Conservation (phyloP, 2,888 invertebrate genomes). For the Tetranychus truncatus region DNA sequence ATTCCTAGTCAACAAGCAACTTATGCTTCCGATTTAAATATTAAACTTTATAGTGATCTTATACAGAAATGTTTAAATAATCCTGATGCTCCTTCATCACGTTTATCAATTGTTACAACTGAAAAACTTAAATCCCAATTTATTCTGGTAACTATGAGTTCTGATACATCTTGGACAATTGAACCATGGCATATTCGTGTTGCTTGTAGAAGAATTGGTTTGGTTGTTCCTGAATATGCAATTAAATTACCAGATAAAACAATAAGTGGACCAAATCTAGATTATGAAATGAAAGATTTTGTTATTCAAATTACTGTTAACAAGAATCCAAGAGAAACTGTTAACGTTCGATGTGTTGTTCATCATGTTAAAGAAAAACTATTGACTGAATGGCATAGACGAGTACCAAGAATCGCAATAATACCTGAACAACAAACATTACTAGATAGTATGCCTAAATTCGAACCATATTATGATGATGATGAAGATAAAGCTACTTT, state of each 20-base stretch:
- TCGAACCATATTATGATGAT: background rate
- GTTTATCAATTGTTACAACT: conserved; percentile 36
- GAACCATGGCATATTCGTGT: conserved; percentile 63
- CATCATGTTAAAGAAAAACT: conserved; percentile 41
- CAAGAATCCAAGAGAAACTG: conserved; percentile 42
- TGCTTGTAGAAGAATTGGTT: conserved; percentile 48
- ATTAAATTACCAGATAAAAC: conserved; percentile 52
- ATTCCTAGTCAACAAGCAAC: conserved; percentile 14
- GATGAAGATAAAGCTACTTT: conserved; percentile 1
- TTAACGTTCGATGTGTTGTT: conserved; percentile 53
- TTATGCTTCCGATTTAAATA: conserved; percentile 17
- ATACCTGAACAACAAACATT: conserved; percentile 5
- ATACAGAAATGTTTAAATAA: conserved; percentile 15
- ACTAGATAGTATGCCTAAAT: background rate
- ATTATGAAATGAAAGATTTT: conserved; percentile 59
- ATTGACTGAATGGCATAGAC: conserved; percentile 13
- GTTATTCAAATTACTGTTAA: conserved; percentile 57
- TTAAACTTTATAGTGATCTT: conserved; percentile 14
- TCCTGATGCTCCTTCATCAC: conserved; percentile 18
- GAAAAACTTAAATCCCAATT: conserved; percentile 42
- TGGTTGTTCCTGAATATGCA: conserved; percentile 47
- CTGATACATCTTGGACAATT: conserved; percentile 59
- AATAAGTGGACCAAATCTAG: conserved; percentile 63
- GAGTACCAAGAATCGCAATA: background rate
- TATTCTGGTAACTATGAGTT: conserved; percentile 57